Base-by-base conservation (phyloP, 2,888 invertebrate genomes). In the Macrosiphum euphorbiae region DNA sequence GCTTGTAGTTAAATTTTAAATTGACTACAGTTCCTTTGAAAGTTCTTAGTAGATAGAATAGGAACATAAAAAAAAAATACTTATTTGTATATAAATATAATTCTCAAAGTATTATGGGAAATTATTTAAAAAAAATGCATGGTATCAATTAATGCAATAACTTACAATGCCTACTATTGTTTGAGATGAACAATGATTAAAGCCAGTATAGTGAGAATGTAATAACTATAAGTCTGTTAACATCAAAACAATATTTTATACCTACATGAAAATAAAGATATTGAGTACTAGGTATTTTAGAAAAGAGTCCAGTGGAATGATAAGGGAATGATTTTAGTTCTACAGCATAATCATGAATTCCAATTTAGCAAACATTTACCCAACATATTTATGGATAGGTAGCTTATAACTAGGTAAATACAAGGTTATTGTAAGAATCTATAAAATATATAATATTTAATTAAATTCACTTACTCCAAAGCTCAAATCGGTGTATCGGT, bases 351-450 rank as follows among this genome's bases (percentile, higher is more conserved):
- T 78, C 35, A 78, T 35, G 16, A 78, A 78, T 35, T 78, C 35
- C 7, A 78, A 35, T 78, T 35, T 35, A 35, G 20, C 20, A 35
- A 78, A 78, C 20, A 78, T 78, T 20, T 78, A 35, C 20, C 7
- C 20, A 35, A 78, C 20, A 78, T 20, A 35, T 55, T 55, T 78
- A 87, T 87, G 50, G 50, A 87, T 47, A 50, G n/a, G 5, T 84
- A 50, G 86, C 86, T 90, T 78, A 84, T 78, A 50, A 89, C 35
- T 52, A 61, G 41, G 10, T 61, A n/a, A 24, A 52, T 28, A 90
- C 78, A 90, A 90, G 90, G 90, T 90, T 90, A 90, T 35, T 84
- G 7, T 8, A 50, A 52, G 35, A 90, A 67, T 50, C n/a, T n/a
- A 67, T 61, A 41, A 78, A 26, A 55, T 87, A 52, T n/a, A 52